These are phyloP conservation scores for Pyrocephalus nanus DNA, from an alignment of 2,797 vertebrate genomes.

Conservation along the genomic window DNA sequence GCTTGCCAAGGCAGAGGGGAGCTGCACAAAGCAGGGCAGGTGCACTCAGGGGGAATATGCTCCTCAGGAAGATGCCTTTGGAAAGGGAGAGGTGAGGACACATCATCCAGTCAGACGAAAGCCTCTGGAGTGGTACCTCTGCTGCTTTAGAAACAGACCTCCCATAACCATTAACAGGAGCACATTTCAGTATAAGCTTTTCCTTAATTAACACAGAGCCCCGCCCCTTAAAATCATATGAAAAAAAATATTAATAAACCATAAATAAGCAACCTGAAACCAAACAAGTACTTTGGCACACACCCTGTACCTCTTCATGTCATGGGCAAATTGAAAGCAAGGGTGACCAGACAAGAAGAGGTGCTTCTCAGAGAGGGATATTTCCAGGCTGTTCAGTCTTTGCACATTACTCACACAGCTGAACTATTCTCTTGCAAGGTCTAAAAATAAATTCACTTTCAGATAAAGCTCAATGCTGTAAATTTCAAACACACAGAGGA, in stretches of 20 bases:
- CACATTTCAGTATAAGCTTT: background rate
- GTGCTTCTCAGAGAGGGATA: background rate
- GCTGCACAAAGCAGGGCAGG: background rate
- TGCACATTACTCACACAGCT: background rate
- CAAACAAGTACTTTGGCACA: background rate
- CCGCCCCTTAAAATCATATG: background rate
- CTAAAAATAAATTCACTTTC: conserved; percentile 23
- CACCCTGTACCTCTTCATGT: rapidly evolving
- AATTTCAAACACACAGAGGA: background rate
- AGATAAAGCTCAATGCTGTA: background rate
- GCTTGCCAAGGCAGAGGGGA: background rate
- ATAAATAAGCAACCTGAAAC: background rate
- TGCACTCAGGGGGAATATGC: background rate
- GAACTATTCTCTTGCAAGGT: background rate
- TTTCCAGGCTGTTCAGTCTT: background rate
- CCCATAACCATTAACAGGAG: background rate
- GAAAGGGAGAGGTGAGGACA: background rate
- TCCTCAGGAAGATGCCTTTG: background rate
- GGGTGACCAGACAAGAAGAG: background rate
- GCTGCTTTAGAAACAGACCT: background rate
- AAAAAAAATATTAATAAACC: background rate
- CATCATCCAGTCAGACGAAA: background rate
- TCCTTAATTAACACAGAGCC: background rate
- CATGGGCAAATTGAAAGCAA: background rate
- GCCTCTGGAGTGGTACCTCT: background rate